Conservation (phyloP, 2,888 invertebrate species). For the Macroteleia sp. region DNA sequence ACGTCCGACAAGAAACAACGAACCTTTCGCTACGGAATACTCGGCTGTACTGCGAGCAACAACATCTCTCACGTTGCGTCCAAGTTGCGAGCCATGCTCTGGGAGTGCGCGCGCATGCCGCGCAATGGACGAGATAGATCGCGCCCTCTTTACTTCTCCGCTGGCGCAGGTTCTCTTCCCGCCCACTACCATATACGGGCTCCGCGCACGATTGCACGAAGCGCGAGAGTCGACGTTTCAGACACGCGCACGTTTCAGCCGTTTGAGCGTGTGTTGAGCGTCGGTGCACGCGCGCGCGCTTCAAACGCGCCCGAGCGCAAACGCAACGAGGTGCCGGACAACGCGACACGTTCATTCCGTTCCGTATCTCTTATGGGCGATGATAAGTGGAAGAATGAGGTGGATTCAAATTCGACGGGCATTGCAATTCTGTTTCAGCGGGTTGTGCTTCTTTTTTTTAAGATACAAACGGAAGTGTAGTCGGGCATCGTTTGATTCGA, state of each 20-base stretch:
- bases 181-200: constrained; percentile 83
- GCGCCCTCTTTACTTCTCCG: constrained; percentile 36
- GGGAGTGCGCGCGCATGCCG: constrained; percentile 54
- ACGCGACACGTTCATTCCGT: not conserved
- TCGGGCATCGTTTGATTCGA: no score
- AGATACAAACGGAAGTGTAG: not conserved
- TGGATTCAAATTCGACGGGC: not conserved
- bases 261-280: not conserved
- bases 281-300: not conserved
- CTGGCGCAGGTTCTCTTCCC: constrained; percentile 69
- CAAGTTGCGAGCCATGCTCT: constrained; percentile 47
- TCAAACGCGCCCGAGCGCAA: not conserved
- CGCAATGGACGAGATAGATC: constrained; percentile 29
- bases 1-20: constrained; percentile 20
- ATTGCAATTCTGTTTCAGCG: not conserved
- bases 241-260: constrained; percentile 7
- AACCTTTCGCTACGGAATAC: constrained; percentile 76
- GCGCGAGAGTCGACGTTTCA: constrained; percentile 44
- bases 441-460: not conserved
- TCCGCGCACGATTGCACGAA: constrained; percentile 69
- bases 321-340: not conserved
- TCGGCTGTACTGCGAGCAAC: constrained; percentile 77
- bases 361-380: not conserved
- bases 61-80: constrained; percentile 59
- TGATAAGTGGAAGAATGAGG: not conserved